Base-by-base conservation (phyloP, 2,888 invertebrate species). In the Micoletzkya japonica region DNA sequence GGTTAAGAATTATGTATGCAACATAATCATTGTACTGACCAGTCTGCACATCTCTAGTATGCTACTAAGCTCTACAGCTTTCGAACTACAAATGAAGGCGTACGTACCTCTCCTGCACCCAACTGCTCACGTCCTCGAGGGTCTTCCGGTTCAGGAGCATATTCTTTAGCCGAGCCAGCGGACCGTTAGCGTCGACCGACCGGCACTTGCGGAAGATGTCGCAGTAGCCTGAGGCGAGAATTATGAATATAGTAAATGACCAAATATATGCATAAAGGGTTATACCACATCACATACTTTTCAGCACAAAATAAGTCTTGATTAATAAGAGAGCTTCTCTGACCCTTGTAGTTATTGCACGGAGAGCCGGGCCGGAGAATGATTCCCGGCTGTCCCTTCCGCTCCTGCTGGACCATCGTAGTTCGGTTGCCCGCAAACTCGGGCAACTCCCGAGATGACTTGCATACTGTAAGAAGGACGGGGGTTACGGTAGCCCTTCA, bases 191-290 rank as follows among this genome's bases (percentile, higher is more conserved):
- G 88, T 99, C 97, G 30, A 99, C 96, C 0, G 94, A 94, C 77
- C 98, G 91, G 87, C 98, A 98, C 87, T 95, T 96, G 68, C 94
- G 91, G 89, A 99, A 98, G 76, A 98, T 97, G 89, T 99, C 98
- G 89, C 98, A 98, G 88, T 98, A 99, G 67, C 98, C 97, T 75
- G 63, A 26, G 72, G n/a, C 24, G 4, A 26, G n/a, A 17, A 24
- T 26, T 17, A 44, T 44, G 49, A 44, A 44, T 17, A 44, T 17
- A 44, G 14, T 44, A 14, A 14, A 14, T 44, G 20, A 17, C n/a
- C 49, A 14, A 44, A 17, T 14, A 44, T 14, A 44, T 44, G 20
- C 49, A 44, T 17, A 44, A 44, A 20, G 14, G 14, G 14, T 44
- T 17, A 14, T 44, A 17, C 49, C 14, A 44, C 14, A 44, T 44